Conservation (phyloP, 2,797 vertebrate genomes). For the Hippoglossus hippoglossus region DNA sequence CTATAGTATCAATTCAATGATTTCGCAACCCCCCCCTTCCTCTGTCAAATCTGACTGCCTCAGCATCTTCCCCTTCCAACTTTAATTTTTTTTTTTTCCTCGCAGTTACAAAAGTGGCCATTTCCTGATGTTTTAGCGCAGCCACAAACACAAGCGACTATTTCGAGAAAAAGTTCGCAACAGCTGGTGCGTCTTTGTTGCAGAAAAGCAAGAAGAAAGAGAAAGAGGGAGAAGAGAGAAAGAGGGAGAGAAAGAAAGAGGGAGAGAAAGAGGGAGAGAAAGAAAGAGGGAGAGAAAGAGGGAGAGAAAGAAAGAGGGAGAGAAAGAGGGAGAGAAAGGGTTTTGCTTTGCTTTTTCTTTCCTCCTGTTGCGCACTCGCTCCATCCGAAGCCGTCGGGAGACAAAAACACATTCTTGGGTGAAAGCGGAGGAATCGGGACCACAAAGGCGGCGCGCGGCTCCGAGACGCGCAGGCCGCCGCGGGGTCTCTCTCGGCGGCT, state of each 20-base stretch:
- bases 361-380: slow-evolving; percentile 75
- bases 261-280: too few relatives aligned
- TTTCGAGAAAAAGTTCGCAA: slow-evolving; percentile 1
- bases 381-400: slow-evolving; percentile 71
- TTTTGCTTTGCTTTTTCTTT: slow-evolving; percentile 13
- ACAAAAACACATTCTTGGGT: slow-evolving; percentile 75
- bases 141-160: slow-evolving; percentile 9
- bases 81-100: slow-evolving; percentile 39
- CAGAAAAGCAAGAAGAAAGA: too few relatives aligned
- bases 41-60: slow-evolving; percentile 74
- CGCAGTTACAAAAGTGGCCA: slow-evolving; percentile 38
- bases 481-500: background rate
- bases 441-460: slow-evolving; percentile 44
- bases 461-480: slow-evolving; percentile 13
- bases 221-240: too few relatives aligned
- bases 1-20: slow-evolving; percentile 32
- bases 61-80: slow-evolving; percentile 76
- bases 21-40: slow-evolving; percentile 64
- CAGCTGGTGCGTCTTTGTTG: too few relatives aligned
- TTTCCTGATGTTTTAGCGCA: slow-evolving; percentile 57
- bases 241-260: too few relatives aligned
- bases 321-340: too few relatives aligned
- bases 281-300: too few relatives aligned
- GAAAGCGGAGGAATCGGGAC: slow-evolving; percentile 52
- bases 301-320: too few relatives aligned